These are phyloP conservation scores for Callipepla squamata DNA, from an alignment of 2,113 vertebrate species.

Conservation along the genomic window DNA sequence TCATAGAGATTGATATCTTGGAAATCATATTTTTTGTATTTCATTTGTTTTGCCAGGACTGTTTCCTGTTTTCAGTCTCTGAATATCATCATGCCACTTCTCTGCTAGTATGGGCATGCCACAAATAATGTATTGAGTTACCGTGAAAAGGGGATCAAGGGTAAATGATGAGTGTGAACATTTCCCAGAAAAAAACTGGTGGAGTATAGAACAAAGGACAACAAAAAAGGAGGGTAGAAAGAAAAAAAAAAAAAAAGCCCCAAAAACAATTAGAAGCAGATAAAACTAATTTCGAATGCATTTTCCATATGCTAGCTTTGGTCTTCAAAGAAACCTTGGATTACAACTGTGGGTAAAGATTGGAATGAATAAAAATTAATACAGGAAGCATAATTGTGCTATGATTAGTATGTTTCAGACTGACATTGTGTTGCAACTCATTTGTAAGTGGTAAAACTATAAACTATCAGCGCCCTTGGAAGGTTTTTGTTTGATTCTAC, in stretches of 20 bases:
- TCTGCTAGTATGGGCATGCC: background rate
- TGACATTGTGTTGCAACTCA: background rate
- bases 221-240: background rate
- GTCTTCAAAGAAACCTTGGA: background rate
- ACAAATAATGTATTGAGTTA: background rate
- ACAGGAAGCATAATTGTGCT: background rate
- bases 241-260: background rate
- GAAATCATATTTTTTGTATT: background rate
- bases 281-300: background rate
- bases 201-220: background rate
- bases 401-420: background rate
- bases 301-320: background rate
- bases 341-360: background rate
- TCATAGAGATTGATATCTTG: background rate
- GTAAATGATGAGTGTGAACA: background rate
- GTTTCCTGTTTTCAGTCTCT: background rate
- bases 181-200: background rate
- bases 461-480: background rate
- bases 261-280: background rate
- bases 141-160: background rate
- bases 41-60: background rate
- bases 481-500: background rate
- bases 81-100: background rate
- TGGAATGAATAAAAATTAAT: background rate
- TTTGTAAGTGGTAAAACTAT: background rate